Evolutionary conservation across 2,888 invertebrate genomes (phyloP), one percentile per base, ranked within the genome.

Genomic region (Caenorhabditis sp.): DNA sequence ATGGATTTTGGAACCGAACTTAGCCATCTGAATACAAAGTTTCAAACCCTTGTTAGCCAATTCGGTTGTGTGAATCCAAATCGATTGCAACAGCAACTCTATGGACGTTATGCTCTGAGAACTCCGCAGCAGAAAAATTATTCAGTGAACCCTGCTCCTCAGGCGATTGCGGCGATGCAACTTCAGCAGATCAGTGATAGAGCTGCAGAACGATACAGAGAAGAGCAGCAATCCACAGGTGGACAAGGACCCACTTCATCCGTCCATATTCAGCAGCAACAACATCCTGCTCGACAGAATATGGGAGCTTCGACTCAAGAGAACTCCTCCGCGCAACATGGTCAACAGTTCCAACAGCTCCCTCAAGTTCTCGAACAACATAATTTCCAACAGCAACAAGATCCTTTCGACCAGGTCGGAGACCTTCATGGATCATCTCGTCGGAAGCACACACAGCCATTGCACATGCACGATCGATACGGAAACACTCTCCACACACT

Each of bases 1-100:
- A 12, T 81, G 0, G 82, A 86, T 6, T 70, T 87, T 24, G 85
- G 85, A 1, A 72, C 72, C 16, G 74, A 83, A 6, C 74, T 87
- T 35, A 75, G 81, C 10, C 28, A 59, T 7, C 19, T 87, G 3
- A 49, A 80, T 1, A 76, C 72, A 3, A 61, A 69, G 16, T 84
- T 64, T 66, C 59, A 79, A 5, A 41, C 68, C 76, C 22, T 66
- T 58, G 8, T 6, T 54, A n/a, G 19, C 7, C 12, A 8, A 28
- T 12, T 26, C 26, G 56, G 38, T 12, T 7, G 28, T 14, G 12
- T 56, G 8, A 51, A 61, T 12, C 41, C 51, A 6, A 79, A 70
- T 54, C 5, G 12, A 2, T 35, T 70, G 14, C 82, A 85, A 16
- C 64, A 64, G 22, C 66, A 63, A 19, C 16, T 85, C 3, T 82